Evolutionary conservation across 2,888 invertebrate genomes (phyloP).

Genomic region (Agonopterix alstromeriana): DNA sequence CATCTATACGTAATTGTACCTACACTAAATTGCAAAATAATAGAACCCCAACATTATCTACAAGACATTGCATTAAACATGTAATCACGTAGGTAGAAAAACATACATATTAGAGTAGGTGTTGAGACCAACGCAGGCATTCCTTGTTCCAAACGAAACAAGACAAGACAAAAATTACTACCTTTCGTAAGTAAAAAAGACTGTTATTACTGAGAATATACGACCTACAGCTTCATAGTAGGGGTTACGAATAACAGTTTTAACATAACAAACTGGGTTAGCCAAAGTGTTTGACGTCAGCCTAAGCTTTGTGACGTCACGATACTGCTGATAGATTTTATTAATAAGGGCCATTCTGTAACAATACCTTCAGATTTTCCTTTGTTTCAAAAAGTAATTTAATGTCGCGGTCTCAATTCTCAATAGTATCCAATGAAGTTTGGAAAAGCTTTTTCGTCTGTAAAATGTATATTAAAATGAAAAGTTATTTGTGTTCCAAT

Average conservation of each 20-base stretch:
- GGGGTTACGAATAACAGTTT: conserved; percentile 27
- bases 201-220: not conserved
- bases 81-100: conserved; percentile 1
- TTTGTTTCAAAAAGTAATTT: no score
- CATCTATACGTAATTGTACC: no score
- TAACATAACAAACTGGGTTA: conserved; percentile 50
- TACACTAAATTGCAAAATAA: no score
- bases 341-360: conserved; percentile 2
- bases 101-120: conserved; percentile 1
- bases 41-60: no score
- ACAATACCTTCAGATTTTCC: not conserved
- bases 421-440: no score
- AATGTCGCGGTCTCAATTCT: no score
- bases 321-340: conserved; percentile 19
- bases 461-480: not conserved
- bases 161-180: conserved; percentile 3
- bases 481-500: not conserved
- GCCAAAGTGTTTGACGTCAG: conserved; percentile 36
- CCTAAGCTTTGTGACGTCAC: conserved; percentile 25
- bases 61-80: no score
- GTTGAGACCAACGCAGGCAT: not conserved
- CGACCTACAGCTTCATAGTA: conserved; percentile 18
- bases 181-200: not conserved
- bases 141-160: not conserved
- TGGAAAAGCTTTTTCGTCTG: not conserved